Evolutionary conservation across 2,113 vertebrate species (phyloP).

Genomic region (human (Homo sapiens)): GRCh38 chr4:157117501-157118000

Average conservation of each 20-base stretch:
- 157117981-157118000: background rate
- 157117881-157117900: background rate
- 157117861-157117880: background rate
- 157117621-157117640: background rate
- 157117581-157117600: background rate
- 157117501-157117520: background rate
- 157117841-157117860: background rate
- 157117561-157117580: background rate
- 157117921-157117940: background rate
- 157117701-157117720: background rate
- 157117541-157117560: background rate
- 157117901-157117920: background rate
- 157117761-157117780: background rate
- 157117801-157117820: background rate
- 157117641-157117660: background rate
- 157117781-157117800: background rate
- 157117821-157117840: background rate
- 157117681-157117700: rapidly evolving
- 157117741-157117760: background rate
- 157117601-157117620: background rate
- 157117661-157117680: background rate
- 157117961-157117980: background rate
- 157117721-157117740: background rate
- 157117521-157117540: background rate
- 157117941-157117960: background rate